phyloP scores from a whole-genome alignment of 2,888 invertebrate species.

The Oxytorus armatus region DNA sequence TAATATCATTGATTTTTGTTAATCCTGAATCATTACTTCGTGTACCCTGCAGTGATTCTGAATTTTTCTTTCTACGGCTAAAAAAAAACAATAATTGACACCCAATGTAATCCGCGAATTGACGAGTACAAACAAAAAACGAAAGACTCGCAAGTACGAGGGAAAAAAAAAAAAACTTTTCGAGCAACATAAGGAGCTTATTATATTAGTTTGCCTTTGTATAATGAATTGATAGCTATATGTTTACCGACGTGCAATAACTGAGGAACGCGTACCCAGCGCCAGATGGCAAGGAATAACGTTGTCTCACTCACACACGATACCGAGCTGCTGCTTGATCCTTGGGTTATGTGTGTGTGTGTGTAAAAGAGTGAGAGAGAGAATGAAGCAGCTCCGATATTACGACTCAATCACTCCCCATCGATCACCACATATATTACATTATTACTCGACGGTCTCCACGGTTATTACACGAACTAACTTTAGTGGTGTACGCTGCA shows the following conservation, averaged over 20 bases:
- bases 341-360: constrained; percentile 42
- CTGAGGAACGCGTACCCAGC: constrained; percentile 71
- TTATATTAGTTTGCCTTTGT: constrained; percentile 76
- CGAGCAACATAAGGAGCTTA: constrained; percentile 72
- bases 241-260: constrained; percentile 79
- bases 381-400: constrained; percentile 74
- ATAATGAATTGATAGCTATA: constrained; percentile 77
- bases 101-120: constrained; percentile 19
- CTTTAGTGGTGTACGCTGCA: constrained; percentile 49
- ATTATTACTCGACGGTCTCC: constrained; percentile 77
- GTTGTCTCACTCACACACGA: constrained; percentile 49
- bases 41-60: not conserved
- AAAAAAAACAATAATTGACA: constrained; percentile 25
- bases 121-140: constrained; percentile 9
- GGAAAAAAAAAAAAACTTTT: constrained; percentile 54
- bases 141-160: constrained; percentile 18
- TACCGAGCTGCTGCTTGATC: constrained; percentile 57
- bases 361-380: constrained; percentile 28
- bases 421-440: constrained; percentile 80
- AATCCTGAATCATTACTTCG: not conserved
- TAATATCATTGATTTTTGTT: not conserved
- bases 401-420: constrained; percentile 82
- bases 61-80: not conserved
- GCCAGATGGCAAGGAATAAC: constrained; percentile 70
- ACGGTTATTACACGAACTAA: constrained; percentile 68